Base-by-base conservation (phyloP, 2,888 invertebrate genomes). In the Margaritifera margaritifera region DNA sequence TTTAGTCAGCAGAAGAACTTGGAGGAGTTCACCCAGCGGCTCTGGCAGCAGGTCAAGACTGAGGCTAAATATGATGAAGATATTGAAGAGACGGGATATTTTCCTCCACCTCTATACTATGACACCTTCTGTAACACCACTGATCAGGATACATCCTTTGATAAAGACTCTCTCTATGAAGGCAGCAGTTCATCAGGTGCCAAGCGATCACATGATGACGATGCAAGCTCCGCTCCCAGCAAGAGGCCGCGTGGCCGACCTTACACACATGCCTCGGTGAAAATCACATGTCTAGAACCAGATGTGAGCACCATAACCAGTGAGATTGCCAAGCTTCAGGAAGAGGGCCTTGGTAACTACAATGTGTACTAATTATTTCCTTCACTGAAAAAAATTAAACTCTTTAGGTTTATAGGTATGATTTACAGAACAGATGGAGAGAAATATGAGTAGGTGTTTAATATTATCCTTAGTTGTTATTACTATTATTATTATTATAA, bases 1-100 rank as follows among this genome's bases (percentile, higher is more conserved):
- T 42, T 42, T 42, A 42, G 42, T 42, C 42, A 67, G 3, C 68
- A 68, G 18, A 55, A 74, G 22, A 71, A 77, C 54, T 56, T 77
- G n/a, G 77, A 77, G 58, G 69, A 71, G 4, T 77, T 74, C 56
- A 68, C 77, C 1, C 71, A 77, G 59, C 52, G 72, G 42, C 53
- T 77, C 50, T 77, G 77, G 77, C 77, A 74, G 54, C 74, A 74
- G 57, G 74, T 77, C n/a, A 77, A 77, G 62, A 77, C 77, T 2
- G 77, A 77, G 52, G 56, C 71, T 19, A 71, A 71, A 57, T 71
- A 74, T 6, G 77, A 68, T 20, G 77, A 77, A n/a, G 72, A 72
- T 57, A 72, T 70, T 42, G 77, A 77, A 27, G 77, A 77, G 11
- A 66, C 67, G 6, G 74, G 72, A 50, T 68, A 72, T 22, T 77